phyloP scores from a whole-genome alignment of 2,888 invertebrate species.

The Cacoxenus indagator region DNA sequence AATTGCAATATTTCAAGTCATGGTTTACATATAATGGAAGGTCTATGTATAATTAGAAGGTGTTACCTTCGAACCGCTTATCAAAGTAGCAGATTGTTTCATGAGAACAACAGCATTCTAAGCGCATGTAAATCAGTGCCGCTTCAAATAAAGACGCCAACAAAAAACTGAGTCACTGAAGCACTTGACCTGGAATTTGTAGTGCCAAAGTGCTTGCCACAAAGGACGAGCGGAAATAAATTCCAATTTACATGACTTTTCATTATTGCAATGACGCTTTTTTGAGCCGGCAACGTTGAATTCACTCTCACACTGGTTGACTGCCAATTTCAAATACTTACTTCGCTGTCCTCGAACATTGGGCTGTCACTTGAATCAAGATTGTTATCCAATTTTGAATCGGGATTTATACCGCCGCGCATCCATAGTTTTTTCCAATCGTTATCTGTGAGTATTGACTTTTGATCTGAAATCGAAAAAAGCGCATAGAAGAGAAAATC shows the following conservation, averaged over 20 bases:
- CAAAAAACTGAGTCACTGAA: background rate
- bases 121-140: too few species aligned
- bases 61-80: too few species aligned
- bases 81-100: too few species aligned
- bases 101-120: too few species aligned
- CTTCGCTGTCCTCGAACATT: conserved; percentile 71
- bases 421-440: conserved; percentile 72
- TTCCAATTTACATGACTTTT: conserved; percentile 39
- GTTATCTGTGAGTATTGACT: conserved; percentile 71
- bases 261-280: conserved; percentile 28
- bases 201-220: background rate
- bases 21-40: too few species aligned
- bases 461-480: conserved; percentile 66
- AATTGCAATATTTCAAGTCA: too few species aligned
- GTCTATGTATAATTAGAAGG: too few species aligned
- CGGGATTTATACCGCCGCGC: conserved; percentile 69
- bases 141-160: too few species aligned
- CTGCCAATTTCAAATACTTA: conserved; percentile 51
- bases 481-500: conserved; percentile 31
- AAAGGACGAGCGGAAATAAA: conserved; percentile 41
- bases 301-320: background rate
- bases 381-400: conserved; percentile 70
- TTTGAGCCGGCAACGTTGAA: background rate
- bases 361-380: conserved; percentile 71
- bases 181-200: background rate